A percentile compares a stretch with the other conserved stretches of the same genome.
These are phyloP conservation scores for Geophilus truncorum DNA, from an alignment of 2,888 invertebrate species.

Conservation along the genomic window DNA sequence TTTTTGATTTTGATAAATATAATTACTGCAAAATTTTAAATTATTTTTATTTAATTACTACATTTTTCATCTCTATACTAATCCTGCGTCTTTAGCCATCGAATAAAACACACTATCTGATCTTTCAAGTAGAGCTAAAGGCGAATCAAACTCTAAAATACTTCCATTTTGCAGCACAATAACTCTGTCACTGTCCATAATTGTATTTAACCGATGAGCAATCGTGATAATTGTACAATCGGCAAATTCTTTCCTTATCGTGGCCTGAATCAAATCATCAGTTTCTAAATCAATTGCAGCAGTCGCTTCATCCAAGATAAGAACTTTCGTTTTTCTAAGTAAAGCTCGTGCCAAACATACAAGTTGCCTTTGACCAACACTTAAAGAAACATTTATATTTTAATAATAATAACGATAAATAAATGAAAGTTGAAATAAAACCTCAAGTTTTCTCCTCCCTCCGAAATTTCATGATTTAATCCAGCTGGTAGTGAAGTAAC, in stretches of 20 bases:
- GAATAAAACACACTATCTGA: conserved; percentile 50
- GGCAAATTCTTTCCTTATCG: conserved; percentile 78
- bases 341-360: conserved; percentile 52
- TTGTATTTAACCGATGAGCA: conserved; percentile 87
- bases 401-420: too few relatives aligned
- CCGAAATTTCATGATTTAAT: conserved; percentile 34
- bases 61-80: conserved; percentile 38
- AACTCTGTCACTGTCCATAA: conserved; percentile 72
- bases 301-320: conserved; percentile 56
- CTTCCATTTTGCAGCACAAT: conserved; percentile 50
- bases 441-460: conserved; percentile 39
- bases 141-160: conserved; percentile 50
- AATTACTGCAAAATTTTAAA: too few relatives aligned
- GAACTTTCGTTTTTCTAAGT: conserved; percentile 50
- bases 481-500: conserved; percentile 34
- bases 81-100: conserved; percentile 54
- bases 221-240: conserved; percentile 86
- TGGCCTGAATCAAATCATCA: conserved; percentile 58
- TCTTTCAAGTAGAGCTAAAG: conserved; percentile 45
- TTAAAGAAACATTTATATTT: conserved; percentile 38
- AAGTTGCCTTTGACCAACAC: conserved; percentile 53
- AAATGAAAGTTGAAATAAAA: too few relatives aligned
- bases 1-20: too few relatives aligned
- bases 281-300: conserved; percentile 55
- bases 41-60: too few relatives aligned